phyloP scores from a whole-genome alignment of 2,113 vertebrate species.

The Mobula hypostoma region DNA sequence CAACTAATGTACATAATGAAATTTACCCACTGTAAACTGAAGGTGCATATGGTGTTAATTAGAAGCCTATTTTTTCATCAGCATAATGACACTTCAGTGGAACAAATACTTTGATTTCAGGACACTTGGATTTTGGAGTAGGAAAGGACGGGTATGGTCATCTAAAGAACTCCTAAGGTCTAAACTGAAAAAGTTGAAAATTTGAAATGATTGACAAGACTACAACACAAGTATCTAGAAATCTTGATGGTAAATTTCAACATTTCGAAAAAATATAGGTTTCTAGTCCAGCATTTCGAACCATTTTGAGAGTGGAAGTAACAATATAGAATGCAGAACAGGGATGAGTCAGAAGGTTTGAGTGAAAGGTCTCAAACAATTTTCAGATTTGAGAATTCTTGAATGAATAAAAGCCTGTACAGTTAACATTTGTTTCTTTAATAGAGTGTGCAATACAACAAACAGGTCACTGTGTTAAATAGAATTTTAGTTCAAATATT shows the following conservation, averaged over 20 bases:
- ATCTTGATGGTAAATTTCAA: not conserved
- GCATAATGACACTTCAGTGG: not conserved
- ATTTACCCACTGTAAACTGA: not conserved
- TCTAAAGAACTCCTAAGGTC: not conserved
- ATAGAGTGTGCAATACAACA: not conserved
- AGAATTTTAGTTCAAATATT: not conserved
- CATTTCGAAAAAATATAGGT: not conserved
- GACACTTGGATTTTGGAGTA: not conserved
- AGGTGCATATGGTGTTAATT: not conserved
- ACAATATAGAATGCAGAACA: not conserved
- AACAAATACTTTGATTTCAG: not conserved
- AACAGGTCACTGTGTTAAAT: not conserved
- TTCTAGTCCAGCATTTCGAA: not conserved
- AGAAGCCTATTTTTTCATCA: not conserved
- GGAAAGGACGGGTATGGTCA: not conserved
- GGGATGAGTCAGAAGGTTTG: not conserved
- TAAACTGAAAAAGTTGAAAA: not conserved
- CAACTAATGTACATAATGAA: slow-evolving; percentile 3
- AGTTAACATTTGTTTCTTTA: not conserved
- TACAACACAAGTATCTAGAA: not conserved
- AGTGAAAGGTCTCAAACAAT: not conserved
- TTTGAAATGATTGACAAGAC: not conserved
- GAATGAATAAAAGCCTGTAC: not conserved
- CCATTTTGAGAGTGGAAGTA: not conserved
- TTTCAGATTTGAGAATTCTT: not conserved